Evolutionary conservation across 2,797 vertebrate species (phyloP).

Genomic region (Enteromius treurensis): DNA sequence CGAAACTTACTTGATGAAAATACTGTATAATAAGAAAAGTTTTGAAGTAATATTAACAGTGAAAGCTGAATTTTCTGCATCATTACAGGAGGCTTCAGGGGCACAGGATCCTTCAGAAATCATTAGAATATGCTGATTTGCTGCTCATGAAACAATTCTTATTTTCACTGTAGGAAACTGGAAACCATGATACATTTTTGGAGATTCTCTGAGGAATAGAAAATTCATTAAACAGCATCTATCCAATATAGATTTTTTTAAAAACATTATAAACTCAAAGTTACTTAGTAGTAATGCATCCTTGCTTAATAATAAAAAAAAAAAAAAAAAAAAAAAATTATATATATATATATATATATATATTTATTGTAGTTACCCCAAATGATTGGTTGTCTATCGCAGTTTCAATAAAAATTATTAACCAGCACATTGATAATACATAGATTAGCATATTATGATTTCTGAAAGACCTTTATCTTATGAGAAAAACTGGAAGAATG

Average conservation of each 20-base stretch:
- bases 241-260: not conserved
- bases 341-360: no score
- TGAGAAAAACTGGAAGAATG: not conserved
- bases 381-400: not conserved
- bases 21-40: not conserved
- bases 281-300: not conserved
- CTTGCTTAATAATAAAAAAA: not conserved
- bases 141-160: no score
- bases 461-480: not conserved
- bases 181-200: not conserved
- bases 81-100: not conserved
- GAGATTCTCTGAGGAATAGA: not conserved
- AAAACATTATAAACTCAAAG: not conserved
- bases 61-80: not conserved
- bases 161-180: not conserved
- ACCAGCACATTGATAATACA: not conserved
- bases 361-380: not conserved
- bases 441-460: not conserved
- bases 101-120: not conserved
- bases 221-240: not conserved
- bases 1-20: not conserved
- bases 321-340: no score
- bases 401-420: not conserved
- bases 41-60: not conserved
- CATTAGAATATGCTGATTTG: not conserved